These are phyloP conservation scores for Luperina nickerlii DNA, from an alignment of 2,888 invertebrate genomes.

Conservation along the genomic window DNA sequence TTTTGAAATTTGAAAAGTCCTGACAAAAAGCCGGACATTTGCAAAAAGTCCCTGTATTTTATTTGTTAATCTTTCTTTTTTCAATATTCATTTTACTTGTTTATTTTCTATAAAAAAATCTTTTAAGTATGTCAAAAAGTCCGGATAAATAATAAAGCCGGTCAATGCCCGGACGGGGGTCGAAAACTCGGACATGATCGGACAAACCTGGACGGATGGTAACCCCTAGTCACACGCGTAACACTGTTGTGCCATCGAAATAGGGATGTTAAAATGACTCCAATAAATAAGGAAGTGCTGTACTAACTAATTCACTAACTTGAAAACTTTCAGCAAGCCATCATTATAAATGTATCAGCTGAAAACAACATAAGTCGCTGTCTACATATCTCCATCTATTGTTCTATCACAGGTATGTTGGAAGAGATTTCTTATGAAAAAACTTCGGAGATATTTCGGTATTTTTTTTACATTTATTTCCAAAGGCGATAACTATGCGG, in stretches of 20 bases:
- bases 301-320: too few species aligned
- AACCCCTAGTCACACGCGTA: constrained; percentile 50
- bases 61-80: too few species aligned
- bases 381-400: too few species aligned
- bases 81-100: too few species aligned
- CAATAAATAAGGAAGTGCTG: neutral
- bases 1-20: neutral
- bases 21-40: neutral
- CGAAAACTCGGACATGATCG: neutral
- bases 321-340: too few species aligned
- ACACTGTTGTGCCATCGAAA: constrained; percentile 25
- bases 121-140: neutral
- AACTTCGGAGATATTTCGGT: too few species aligned
- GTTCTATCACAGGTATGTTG: too few species aligned
- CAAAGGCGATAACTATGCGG: too few species aligned
- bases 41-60: neutral
- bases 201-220: neutral
- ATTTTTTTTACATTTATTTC: too few species aligned
- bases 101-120: neutral
- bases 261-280: constrained; percentile 7
- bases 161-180: neutral
- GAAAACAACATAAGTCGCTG: neutral
- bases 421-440: too few species aligned
- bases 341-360: neutral
- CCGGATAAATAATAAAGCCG: neutral